Evolutionary conservation across 2,797 vertebrate genomes (phyloP), one percentile per base, ranked within the genome.

Genomic region (Lepidocolaptes lacrymiger): DNA sequence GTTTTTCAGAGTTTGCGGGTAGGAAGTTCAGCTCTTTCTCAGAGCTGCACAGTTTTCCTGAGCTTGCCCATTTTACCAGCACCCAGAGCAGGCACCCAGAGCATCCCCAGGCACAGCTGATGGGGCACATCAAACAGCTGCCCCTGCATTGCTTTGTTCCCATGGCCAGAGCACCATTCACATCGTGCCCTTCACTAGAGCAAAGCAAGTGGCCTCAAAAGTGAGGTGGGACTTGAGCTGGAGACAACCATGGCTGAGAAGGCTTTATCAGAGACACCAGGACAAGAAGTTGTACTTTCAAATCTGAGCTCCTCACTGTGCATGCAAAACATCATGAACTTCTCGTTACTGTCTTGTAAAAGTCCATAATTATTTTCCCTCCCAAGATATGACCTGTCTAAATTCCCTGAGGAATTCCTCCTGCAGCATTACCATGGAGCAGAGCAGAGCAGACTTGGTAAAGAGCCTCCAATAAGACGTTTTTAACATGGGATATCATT

Each of bases 1-100:
- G 56, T 51, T 89, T 85, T 83, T 91, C 68, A 78, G 19, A 89
- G 73, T 72, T 80, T 26, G 24, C 6, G 89, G 49, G 54, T 44
- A 64, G 83, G 82, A 68, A 91, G 61, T 78, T 92, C 87, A 88
- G 34, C 37, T 77, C 7, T 92, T 91, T 91, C 89, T 89, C 89
- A 89, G 82, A 36, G 54, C 6, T 58, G 17, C 30, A 21, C 17
- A 46, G 61, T 61, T 91, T 24, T 30, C 68, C 44, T 49, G 44
- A 63, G 51, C 55, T 77, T 80, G 19, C 32, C 48, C 1, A 0
- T 89, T 82, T 92, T 63, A 23, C 43, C 87, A 87, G 63, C 37
- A 22, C 22, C 28, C 51, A 9, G 64, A 15, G 14, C 3, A 5
- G 1, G 1, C 28, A 22, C 16, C 26, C 79, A 20, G 34, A 79